phyloP scores from a whole-genome alignment of 1,140 invertebrate genomes.

The Macrobrachium rosenbergii region DNA sequence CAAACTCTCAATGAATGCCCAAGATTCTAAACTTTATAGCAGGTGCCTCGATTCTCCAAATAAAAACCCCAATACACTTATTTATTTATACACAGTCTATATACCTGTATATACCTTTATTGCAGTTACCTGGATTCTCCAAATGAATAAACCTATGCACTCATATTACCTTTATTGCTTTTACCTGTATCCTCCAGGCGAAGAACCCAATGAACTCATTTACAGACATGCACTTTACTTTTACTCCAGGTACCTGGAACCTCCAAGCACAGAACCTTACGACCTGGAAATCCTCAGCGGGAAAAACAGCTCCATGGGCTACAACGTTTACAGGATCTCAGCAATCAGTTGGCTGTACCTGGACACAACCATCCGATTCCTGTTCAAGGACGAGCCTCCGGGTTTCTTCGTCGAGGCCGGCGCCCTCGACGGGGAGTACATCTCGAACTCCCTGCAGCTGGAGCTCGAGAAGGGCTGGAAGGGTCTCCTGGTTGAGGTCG shows the following conservation, averaged over 20 bases:
- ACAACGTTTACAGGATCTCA: constrained; percentile 28
- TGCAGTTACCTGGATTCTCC: no score
- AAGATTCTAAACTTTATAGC: no score
- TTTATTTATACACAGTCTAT: no score
- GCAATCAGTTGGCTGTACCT: constrained; percentile 36
- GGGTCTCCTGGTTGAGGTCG: constrained; percentile 70
- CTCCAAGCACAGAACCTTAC: constrained; percentile 41
- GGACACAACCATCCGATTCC: constrained; percentile 36
- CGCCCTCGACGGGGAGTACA: constrained; percentile 69
- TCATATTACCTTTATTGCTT: no score
- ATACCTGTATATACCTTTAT: no score
- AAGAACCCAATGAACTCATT: no score
- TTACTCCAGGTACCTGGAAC: constrained; percentile 25
- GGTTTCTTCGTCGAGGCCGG: constrained; percentile 71
- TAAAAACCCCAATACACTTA: no score
- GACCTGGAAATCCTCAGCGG: constrained; percentile 14
- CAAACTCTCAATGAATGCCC: no score
- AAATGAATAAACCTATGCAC: no score
- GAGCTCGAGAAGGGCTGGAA: constrained; percentile 68
- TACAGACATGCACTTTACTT: no score
- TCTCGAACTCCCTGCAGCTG: constrained; percentile 69
- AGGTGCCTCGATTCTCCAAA: no score
- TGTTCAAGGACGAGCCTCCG: constrained; percentile 34
- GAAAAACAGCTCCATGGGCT: constrained; percentile 4
- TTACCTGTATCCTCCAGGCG: no score